Evolutionary conservation across 2,888 invertebrate species (phyloP), one percentile per base, ranked within the genome.

Genomic region (Orchestes rusci): DNA sequence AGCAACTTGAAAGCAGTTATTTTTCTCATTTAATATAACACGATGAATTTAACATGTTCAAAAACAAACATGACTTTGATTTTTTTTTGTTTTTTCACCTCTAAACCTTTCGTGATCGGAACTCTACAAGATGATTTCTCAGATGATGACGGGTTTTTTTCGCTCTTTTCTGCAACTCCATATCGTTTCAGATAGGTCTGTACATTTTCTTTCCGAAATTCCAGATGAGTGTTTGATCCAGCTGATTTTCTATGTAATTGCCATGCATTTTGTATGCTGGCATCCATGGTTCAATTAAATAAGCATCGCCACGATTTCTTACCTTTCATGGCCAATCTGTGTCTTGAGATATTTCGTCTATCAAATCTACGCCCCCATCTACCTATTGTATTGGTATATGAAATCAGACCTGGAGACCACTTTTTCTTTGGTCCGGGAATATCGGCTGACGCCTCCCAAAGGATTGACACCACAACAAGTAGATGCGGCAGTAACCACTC

Each of bases 281-380:
- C 30, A 43, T 43, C 38, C 2, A 50, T 16, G 19, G 43, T 27
- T 39, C 39, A 50, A 5, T 42, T 46, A 13, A 39, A 39, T 34
- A 50, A 31, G 23, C 29, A 28, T 35, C 39, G 45, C 18, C 37
- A 45, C 45, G 45, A 50, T 18, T 44, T 44, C 33, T 39, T 43
- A 16, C 13, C 18, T 15, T 29, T n/a, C n/a, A 38, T 39, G 3
- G 15, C 36, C 13, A 44, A 32, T 17, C 43, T 17, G 20, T 34
- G 33, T 2, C 19, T 15, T 5, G 15, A 16, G 18, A 47, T 18
- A 31, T 32, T 47, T 38, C 20, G 17, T 43, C 39, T 27, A 43
- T 46, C 10, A 27, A 28, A 32, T 46, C 46, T 13, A 17, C 37
- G n/a, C n/a, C n/a, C n/a, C n/a, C n/a, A n/a, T n/a, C n/a, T n/a